Percentiles rank a stretch among this genome's conserved stretches.
phyloP scores from a whole-genome alignment of 1,140 invertebrate genomes.

The Micrasema minimum region DNA sequence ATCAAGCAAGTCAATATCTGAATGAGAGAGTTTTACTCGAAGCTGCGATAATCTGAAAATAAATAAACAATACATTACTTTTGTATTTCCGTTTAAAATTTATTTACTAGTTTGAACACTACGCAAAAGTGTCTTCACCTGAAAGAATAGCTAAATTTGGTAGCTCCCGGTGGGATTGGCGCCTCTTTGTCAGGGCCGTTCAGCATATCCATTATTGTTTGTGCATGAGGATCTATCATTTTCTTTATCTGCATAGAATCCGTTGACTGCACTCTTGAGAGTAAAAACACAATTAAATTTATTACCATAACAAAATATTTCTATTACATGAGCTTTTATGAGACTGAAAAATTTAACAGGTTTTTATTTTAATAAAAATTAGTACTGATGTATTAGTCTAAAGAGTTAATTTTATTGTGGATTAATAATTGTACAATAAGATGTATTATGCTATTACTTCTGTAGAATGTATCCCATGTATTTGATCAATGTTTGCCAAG shows the following conservation, averaged over 20 bases:
- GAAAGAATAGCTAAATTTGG: conserved; percentile 81
- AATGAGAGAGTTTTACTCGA: conserved; percentile 73
- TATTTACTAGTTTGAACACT: no score
- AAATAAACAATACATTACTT: no score
- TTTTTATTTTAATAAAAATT: no score
- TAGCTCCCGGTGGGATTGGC: conserved; percentile 79
- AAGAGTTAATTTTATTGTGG: no score
- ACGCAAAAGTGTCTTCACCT: no score
- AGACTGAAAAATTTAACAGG: no score
- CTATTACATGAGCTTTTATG: no score
- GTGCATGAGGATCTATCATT: conserved; percentile 57
- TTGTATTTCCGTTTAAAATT: no score
- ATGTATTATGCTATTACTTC: no score
- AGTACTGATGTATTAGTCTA: no score
- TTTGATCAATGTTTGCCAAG: conserved; percentile 76
- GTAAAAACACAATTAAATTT: conserved; percentile 44
- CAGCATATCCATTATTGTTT: conserved; percentile 52
- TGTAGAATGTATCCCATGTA: conserved; percentile 66
- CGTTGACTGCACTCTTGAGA: conserved; percentile 62
- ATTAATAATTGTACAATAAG: no score
- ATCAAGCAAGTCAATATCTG: conserved; percentile 77
- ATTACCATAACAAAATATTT: no score
- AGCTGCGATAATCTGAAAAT: conserved; percentile 70
- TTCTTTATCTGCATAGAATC: conserved; percentile 60
- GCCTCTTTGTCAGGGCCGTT: conserved; percentile 65